Conservation (phyloP, 2,888 invertebrate species). For the Galerucella calmariensis region DNA sequence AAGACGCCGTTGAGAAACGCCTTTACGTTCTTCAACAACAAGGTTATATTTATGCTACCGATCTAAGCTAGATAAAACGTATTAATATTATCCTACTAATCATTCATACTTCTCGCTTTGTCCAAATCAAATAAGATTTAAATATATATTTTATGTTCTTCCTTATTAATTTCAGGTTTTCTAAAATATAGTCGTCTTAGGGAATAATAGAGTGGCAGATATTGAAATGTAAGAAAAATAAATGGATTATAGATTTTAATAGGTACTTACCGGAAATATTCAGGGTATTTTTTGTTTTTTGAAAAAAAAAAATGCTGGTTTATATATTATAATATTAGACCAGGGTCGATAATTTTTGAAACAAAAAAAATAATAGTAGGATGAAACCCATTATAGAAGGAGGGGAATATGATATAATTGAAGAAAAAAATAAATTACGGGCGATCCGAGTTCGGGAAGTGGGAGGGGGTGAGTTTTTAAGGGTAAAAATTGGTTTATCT, state of each 20-base stretch:
- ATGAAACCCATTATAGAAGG: too few species aligned
- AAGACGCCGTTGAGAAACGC: conserved; percentile 96
- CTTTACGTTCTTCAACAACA: conserved; percentile 85
- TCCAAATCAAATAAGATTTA: conserved; percentile 20
- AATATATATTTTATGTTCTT: conserved; percentile 8
- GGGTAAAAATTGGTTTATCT: too few species aligned
- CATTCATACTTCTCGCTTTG: conserved; percentile 19
- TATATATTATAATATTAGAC: too few species aligned
- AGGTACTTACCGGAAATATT: too few species aligned
- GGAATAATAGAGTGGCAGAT: neutral
- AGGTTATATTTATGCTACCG: conserved; percentile 71
- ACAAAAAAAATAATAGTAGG: too few species aligned
- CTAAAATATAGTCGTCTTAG: neutral
- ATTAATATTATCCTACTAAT: conserved; percentile 7
- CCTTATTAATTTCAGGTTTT: neutral
- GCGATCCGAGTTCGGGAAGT: too few species aligned
- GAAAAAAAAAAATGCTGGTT: too few species aligned
- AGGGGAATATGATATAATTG: too few species aligned
- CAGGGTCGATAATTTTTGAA: too few species aligned
- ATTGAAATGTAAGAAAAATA: neutral
- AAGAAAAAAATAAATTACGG: too few species aligned
- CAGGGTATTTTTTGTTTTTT: too few species aligned
- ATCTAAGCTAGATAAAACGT: conserved; percentile 41
- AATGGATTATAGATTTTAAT: neutral
- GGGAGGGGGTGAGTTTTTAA: too few species aligned